Evolutionary conservation across 2,888 invertebrate species (phyloP), one percentile per base, ranked within the genome.

Genomic region (Dascillus cervinus): DNA sequence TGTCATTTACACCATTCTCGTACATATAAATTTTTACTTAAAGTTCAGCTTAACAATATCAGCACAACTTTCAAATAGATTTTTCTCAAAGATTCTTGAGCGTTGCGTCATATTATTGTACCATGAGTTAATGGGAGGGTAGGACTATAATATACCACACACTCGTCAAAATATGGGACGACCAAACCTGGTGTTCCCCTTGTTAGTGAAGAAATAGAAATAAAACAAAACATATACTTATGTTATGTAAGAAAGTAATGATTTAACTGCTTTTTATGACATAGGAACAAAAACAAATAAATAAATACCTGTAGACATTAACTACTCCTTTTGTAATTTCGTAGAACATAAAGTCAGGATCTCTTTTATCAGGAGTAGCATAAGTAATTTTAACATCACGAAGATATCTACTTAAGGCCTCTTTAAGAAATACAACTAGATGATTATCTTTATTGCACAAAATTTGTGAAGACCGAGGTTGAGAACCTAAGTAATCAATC

Each of bases 291-390:
- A 21, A 10, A 10, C 8, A 6, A 9, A 5, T 12, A 12, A 19
- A 4, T 26, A 55, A 64, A 65, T 66, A 89, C 89, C 82, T 88
- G 65, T 95, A 95, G 4, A 94, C 83, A 64, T 84, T 84, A 46
- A 96, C 73, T 13, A 70, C 73, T 13, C 87, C 83, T 44, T 77
- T 75, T 0, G 85, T 80, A 21, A 84, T 79, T 46, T 87, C 83
- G 61, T 94, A 96, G 48, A 96, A 82, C 49, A 87, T 78, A 66
- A 87, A 90, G 58, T 96, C 95, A 0, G 95, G 94, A 59, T 96
- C 96, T 11, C 92, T 72, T 53, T 80, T 82, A 62, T 91, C 91
- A 0, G 84, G 77, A 19, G 73, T 70, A 47, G 83, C 79, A 32
- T 73, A 65, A 8, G 75, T 74, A 11, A 77, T 62, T 54, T 82